Percentiles rank a stretch among this genome's conserved stretches.
Conservation (phyloP, 2,797 vertebrate species). For the Myotis myotis region DNA sequence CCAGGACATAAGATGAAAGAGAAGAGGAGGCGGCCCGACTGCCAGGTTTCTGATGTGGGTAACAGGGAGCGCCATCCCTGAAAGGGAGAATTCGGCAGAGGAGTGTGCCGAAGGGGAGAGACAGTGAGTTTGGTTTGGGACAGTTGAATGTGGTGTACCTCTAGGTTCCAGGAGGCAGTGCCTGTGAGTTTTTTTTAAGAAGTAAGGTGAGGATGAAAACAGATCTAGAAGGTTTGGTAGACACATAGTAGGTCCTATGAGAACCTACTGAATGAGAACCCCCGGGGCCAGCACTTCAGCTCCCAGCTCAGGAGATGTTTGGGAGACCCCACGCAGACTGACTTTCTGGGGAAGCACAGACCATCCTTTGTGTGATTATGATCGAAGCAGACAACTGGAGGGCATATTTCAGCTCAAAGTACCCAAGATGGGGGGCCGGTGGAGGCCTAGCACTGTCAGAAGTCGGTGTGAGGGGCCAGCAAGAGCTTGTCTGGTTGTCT, state of each 20-base stretch:
- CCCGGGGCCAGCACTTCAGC: neutral
- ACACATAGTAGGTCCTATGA: neutral
- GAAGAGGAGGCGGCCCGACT: neutral
- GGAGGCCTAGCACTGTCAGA: neutral
- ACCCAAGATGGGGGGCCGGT: constrained; percentile 20
- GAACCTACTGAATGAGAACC: neutral
- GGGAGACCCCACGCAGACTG: constrained; percentile 58
- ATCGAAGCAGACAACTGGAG: constrained; percentile 30
- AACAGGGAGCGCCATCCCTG: neutral
- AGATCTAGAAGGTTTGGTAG: neutral
- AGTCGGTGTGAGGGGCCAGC: constrained; percentile 3
- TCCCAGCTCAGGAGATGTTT: constrained; percentile 3
- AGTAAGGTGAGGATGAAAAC: neutral
- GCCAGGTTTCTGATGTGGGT: neutral
- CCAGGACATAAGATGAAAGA: neutral
- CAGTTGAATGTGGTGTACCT: neutral
- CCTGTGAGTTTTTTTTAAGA: neutral
- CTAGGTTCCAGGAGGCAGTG: neutral
- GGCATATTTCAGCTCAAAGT: constrained; percentile 5
- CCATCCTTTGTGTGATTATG: constrained; percentile 60
- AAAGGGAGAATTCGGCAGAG: neutral
- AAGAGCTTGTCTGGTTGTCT: constrained; percentile 54
- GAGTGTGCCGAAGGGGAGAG: neutral
- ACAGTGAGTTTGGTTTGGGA: neutral
- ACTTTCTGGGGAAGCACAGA: constrained; percentile 36